Evolutionary conservation across 2,888 invertebrate genomes (phyloP).

Genomic region (Philonicus albiceps): DNA sequence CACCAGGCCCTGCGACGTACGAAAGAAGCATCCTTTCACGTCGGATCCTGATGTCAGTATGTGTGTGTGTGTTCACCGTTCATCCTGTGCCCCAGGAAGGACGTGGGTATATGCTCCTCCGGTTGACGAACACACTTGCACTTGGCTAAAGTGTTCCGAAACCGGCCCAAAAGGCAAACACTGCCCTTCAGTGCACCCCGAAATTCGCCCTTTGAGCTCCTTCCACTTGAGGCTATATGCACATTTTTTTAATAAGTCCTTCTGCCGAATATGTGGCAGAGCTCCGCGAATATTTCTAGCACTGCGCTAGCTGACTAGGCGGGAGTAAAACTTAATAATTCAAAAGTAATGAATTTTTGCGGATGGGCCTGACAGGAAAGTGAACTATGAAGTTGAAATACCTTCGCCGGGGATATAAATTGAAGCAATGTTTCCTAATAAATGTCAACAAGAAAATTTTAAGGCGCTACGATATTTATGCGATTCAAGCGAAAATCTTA

Average conservation of each 20-base stretch:
- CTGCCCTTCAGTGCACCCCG: background rate
- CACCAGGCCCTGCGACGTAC: background rate
- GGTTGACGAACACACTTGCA: background rate
- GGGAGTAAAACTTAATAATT: conserved; percentile 20
- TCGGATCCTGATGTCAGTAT: background rate
- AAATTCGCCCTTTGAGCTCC: background rate
- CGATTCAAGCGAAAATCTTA: background rate
- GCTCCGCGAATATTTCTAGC: background rate
- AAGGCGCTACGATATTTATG: conserved; percentile 17
- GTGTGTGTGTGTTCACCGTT: background rate
- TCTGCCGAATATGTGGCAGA: background rate
- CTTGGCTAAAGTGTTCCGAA: background rate
- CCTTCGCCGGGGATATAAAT: background rate
- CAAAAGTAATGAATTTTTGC: conserved; percentile 16
- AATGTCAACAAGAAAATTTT: conserved; percentile 27
- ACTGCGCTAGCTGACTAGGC: conserved; percentile 4
- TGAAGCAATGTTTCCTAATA: conserved; percentile 23
- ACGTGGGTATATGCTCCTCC: background rate
- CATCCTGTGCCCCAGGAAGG: background rate
- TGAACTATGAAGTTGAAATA: conserved; percentile 8
- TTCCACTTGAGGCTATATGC: background rate
- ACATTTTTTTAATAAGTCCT: background rate
- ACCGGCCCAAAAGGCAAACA: background rate
- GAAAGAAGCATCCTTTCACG: background rate
- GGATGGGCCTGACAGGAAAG: background rate